Conservation (phyloP, 2,113 vertebrate species). For the Forbesichthys papilliferus region DNA sequence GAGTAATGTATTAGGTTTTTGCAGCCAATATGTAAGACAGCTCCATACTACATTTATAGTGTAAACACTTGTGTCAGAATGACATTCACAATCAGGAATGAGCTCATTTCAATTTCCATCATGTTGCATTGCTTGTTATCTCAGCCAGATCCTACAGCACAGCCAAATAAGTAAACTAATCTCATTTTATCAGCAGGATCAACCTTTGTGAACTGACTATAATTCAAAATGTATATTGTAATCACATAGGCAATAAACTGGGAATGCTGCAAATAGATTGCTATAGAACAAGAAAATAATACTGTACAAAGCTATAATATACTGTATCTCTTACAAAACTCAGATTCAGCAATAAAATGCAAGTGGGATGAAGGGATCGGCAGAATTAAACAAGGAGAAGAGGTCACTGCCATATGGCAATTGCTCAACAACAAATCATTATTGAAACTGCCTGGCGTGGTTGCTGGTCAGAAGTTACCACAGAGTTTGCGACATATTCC, state of each 20-base stretch:
- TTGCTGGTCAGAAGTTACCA: slow-evolving; percentile 3
- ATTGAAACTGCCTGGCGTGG: not conserved
- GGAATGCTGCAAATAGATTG: not conserved
- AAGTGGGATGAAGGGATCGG: not conserved
- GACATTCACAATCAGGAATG: slow-evolving; percentile 58
- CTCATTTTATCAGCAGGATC: slow-evolving; percentile 19
- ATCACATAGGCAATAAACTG: not conserved
- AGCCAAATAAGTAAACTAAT: not conserved
- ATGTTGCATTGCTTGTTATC: slow-evolving; percentile 33
- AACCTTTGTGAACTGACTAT: no score
- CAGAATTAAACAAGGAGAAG: not conserved
- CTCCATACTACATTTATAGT: slow-evolving; percentile 8
- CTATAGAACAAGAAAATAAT: not conserved
- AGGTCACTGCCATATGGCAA: not conserved
- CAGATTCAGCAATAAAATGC: not conserved
- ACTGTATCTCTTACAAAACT: not conserved
- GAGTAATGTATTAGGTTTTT: not conserved
- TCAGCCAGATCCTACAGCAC: slow-evolving; percentile 12
- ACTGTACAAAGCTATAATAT: not conserved
- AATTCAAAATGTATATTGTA: not conserved
- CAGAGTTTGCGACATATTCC: not conserved
- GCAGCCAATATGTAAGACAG: slow-evolving; percentile 31
- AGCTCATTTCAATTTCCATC: slow-evolving; percentile 22
- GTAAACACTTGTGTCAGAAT: slow-evolving; percentile 30
- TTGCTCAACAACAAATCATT: slow-evolving; percentile 1